phyloP scores from a whole-genome alignment of 2,113 vertebrate genomes.

The Loxodonta africana region DNA sequence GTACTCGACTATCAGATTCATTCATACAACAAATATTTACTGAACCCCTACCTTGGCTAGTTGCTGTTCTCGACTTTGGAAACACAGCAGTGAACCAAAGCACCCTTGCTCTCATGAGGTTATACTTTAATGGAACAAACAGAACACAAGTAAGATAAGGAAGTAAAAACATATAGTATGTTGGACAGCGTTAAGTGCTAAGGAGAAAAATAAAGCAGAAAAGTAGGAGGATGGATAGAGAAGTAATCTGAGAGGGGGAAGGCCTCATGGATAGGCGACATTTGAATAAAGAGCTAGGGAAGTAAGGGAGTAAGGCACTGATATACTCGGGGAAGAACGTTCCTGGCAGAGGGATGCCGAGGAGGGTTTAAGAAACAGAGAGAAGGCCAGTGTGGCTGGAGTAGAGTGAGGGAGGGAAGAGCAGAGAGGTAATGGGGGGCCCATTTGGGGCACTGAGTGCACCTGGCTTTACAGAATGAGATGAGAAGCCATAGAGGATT shows the following conservation, averaged over 20 bases:
- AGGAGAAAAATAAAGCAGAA: background rate
- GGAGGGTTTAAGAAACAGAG: background rate
- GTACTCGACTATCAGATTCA: background rate
- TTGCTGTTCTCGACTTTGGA: background rate
- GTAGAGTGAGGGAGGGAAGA: background rate
- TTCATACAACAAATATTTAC: background rate
- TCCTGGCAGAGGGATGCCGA: background rate
- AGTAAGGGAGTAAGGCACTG: background rate
- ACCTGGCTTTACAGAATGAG: background rate
- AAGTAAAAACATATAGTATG: background rate
- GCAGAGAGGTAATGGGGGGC: background rate
- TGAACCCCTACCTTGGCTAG: background rate
- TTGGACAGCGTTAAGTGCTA: background rate
- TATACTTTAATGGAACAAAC: background rate
- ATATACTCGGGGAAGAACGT: background rate
- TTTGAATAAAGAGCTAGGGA: background rate
- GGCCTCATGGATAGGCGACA: background rate
- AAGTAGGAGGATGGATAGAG: background rate
- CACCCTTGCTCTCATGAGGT: background rate
- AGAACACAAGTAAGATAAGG: background rate
- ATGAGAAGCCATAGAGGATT: background rate
- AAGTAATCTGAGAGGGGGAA: background rate
- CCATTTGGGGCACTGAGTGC: accelerated
- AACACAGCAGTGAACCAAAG: background rate
- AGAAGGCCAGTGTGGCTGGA: background rate